These are phyloP conservation scores for Epicauta chinensis DNA, from an alignment of 1,140 invertebrate species.

Conservation along the genomic window DNA sequence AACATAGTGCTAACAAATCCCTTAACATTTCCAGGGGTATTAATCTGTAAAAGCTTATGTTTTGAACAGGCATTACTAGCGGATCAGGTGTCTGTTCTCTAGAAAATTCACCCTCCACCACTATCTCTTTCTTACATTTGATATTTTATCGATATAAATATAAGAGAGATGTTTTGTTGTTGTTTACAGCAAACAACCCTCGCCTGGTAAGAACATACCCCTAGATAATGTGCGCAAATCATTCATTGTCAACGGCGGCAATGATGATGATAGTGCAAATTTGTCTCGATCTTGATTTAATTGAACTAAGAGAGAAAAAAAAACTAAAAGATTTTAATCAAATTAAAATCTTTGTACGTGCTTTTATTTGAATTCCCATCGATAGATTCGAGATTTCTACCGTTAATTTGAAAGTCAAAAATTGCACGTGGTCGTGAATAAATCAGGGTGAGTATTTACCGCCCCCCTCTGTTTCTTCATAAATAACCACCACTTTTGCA, in stretches of 20 bases:
- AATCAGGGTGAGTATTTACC: background rate
- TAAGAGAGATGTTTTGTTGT: background rate
- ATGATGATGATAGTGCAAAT: background rate
- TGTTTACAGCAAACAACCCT: too few relatives aligned
- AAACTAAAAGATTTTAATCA: background rate
- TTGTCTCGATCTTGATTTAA: background rate
- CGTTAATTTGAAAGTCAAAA: constrained; percentile 3
- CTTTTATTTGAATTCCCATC: constrained; percentile 1
- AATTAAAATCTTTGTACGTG: background rate
- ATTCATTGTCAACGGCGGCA: background rate
- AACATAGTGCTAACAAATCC: constrained; percentile 25
- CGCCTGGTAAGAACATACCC: constrained; percentile 8
- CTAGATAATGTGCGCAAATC: constrained; percentile 11
- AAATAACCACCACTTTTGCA: background rate
- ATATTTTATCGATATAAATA: too few relatives aligned
- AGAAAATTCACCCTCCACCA: background rate
- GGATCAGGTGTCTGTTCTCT: constrained; percentile 22
- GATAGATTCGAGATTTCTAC: background rate
- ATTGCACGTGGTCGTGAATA: background rate
- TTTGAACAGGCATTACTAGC: constrained; percentile 17
- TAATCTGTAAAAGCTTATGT: constrained; percentile 25
- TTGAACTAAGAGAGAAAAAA: too few relatives aligned
- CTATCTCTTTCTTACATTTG: too few relatives aligned
- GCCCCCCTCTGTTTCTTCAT: background rate
- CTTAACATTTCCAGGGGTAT: constrained; percentile 17